These are phyloP conservation scores for Chaetodon trifascialis DNA, from an alignment of 2,113 vertebrate genomes.

Conservation along the genomic window DNA sequence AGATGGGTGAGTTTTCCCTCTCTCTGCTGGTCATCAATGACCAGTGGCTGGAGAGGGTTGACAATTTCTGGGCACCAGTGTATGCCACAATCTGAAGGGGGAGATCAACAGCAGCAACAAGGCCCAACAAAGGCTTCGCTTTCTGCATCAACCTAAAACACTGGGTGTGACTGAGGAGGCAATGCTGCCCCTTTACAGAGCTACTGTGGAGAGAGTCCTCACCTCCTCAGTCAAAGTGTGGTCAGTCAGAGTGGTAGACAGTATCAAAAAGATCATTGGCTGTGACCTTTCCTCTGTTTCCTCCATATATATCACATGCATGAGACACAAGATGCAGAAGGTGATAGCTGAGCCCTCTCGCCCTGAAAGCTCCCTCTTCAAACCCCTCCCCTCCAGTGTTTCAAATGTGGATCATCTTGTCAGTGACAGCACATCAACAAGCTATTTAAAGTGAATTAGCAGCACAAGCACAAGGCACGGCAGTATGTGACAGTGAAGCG, in stretches of 20 bases:
- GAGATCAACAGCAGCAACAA: background rate
- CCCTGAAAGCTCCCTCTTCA: background rate
- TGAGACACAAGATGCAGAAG: background rate
- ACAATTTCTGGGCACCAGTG: background rate
- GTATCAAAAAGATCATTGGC: background rate
- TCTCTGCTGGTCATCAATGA: too few species aligned
- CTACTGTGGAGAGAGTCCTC: background rate
- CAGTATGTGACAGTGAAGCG: too few species aligned
- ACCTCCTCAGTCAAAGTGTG: background rate
- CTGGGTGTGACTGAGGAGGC: background rate
- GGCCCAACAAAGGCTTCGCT: background rate
- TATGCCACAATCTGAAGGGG: background rate
- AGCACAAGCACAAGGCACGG: too few species aligned
- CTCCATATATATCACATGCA: background rate
- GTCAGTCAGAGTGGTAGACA: background rate
- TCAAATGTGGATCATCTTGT: background rate
- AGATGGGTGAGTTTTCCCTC: background rate
- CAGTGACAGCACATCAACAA: background rate
- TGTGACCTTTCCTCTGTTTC: background rate
- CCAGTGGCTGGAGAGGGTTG: background rate
- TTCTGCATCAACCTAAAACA: background rate
- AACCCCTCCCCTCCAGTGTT: background rate
- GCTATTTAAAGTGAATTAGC: too few species aligned
- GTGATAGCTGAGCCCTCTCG: background rate
- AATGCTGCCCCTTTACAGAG: background rate